Evolutionary conservation across 2,888 invertebrate species (phyloP).

Genomic region (Linnaemya tessellans): DNA sequence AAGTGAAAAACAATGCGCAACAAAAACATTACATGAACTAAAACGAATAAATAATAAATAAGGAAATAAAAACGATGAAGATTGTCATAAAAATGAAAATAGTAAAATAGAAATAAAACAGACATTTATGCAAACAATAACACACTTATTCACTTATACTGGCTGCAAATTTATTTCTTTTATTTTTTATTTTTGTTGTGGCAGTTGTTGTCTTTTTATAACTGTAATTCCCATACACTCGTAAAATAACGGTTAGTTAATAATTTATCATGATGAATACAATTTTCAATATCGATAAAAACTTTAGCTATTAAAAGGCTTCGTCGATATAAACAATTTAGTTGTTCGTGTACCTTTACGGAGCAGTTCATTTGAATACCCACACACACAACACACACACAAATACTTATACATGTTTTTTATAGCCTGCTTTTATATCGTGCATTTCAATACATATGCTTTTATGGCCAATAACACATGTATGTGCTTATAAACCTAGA

Average conservation of each 20-base stretch:
- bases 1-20: conserved; percentile 27
- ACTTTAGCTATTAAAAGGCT: background rate
- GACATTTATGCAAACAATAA: conserved; percentile 63
- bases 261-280: conserved; percentile 8
- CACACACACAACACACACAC: too few species aligned
- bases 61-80: conserved; percentile 34
- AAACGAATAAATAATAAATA: conserved; percentile 33
- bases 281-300: background rate
- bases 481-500: background rate
- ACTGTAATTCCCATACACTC: conserved; percentile 29
- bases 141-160: conserved; percentile 60
- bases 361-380: background rate
- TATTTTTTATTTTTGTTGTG: background rate
- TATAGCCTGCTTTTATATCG: background rate
- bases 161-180: conserved; percentile 21
- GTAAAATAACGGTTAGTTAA: conserved; percentile 43
- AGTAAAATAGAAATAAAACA: conserved; percentile 68
- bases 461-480: background rate
- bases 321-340: background rate
- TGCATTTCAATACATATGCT: background rate
- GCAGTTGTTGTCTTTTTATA: conserved; percentile 1
- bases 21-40: conserved; percentile 3
- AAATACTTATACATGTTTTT: too few species aligned
- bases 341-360: background rate
- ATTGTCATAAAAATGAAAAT: conserved; percentile 65